A percentile compares a stretch with the other conserved stretches of the same genome.
Conservation (phyloP, 2,888 invertebrate genomes). For the Nasonovia ribisnigri region DNA sequence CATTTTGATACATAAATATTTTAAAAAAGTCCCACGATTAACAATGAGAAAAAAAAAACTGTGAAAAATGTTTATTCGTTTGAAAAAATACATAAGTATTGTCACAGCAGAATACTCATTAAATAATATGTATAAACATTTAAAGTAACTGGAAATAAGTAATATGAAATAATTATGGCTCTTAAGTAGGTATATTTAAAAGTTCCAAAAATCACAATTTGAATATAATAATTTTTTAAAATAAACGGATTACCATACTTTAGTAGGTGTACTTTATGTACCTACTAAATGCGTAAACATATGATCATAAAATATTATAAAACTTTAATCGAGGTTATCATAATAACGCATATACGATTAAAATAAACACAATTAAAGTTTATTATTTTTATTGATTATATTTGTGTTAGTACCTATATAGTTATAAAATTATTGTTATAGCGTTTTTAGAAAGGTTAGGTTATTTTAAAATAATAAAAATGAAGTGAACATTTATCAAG, state of each 20-base stretch:
- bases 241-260: not conserved
- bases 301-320: not conserved
- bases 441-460: not conserved
- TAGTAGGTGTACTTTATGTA: not conserved
- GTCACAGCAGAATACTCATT: not conserved
- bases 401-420: no score
- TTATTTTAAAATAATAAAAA: not conserved
- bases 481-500: not conserved
- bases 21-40: not conserved
- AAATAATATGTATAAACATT: not conserved
- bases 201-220: not conserved
- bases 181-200: not conserved
- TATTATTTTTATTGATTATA: not conserved
- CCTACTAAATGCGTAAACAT: not conserved
- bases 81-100: not conserved
- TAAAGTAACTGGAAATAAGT: not conserved
- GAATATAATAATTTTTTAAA: not conserved
- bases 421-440: not conserved
- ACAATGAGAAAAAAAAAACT: not conserved
- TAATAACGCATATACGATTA: not conserved
- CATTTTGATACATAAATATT: not conserved
- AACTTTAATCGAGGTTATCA: not conserved
- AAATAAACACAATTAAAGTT: constrained; percentile 2
- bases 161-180: no score
- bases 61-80: not conserved